Evolutionary conservation across 1,140 invertebrate genomes (phyloP).

Genomic region (Drosophila fuyamai): DNA sequence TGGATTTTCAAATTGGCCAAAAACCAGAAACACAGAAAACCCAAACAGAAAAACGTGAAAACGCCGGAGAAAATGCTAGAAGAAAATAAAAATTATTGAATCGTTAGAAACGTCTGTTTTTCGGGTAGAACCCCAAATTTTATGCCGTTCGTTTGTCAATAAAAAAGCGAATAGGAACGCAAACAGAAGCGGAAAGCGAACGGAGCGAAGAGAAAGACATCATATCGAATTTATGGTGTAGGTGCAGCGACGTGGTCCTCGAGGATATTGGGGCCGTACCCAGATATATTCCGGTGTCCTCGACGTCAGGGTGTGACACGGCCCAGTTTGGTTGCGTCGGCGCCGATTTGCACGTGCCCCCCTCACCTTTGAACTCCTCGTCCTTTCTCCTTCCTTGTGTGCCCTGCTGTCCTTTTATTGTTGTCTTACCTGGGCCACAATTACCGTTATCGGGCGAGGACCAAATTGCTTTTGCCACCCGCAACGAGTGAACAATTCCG

Average conservation of each 20-base stretch:
- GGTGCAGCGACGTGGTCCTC: conserved; percentile 53
- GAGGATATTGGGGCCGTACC: conserved; percentile 3
- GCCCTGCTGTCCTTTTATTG: conserved; percentile 28
- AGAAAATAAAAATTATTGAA: not conserved
- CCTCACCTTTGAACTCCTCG: conserved; percentile 9
- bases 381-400: conserved; percentile 3
- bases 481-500: conserved; percentile 28
- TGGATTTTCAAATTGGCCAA: conserved; percentile 50
- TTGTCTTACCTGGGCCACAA: conserved; percentile 73
- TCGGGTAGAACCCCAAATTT: conserved; percentile 24
- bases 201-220: conserved; percentile 34
- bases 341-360: conserved; percentile 39
- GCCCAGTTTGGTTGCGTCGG: conserved; percentile 39
- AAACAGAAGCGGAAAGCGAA: conserved; percentile 18
- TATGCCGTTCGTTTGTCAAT: conserved; percentile 54
- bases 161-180: conserved; percentile 29
- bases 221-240: conserved; percentile 63
- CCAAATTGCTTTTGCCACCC: conserved; percentile 60
- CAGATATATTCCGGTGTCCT: not conserved
- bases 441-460: conserved; percentile 54
- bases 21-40: conserved; percentile 28
- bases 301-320: conserved; percentile 41
- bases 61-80: not conserved
- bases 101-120: conserved; percentile 6
- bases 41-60: no score